Base-by-base conservation (phyloP, 92 coral and sea anemone genomes). In the Actinernus sp. region DNA sequence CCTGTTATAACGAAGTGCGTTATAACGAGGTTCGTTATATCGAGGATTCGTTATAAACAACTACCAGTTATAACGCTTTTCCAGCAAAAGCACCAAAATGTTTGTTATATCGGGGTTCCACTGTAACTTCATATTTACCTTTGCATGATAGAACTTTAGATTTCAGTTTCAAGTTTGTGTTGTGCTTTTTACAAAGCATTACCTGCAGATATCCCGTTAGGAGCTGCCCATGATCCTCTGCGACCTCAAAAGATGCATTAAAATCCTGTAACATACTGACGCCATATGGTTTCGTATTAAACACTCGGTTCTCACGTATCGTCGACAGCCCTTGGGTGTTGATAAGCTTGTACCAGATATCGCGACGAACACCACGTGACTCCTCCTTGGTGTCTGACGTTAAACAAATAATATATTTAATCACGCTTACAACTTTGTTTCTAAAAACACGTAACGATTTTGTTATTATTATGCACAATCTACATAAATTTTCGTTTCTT, bases 331-430 rank as follows among this genome's bases (percentile, higher is more conserved):
- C 86, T 39, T 79, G 80, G 3, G 79, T 60, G 19, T 79, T 79
- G 11, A 79, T 74, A 47, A 69, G 64, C 33, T 66, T 60, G 59
- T 79, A 79, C 86, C 86, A 79, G 9, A 79, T 58, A n/a, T 79
- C 73, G 10, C 73, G 55, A 27, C 70, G 73, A 25, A 36, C 73
- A 31, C 86, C 86, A 26, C 50, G 61, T 6, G 60, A 30, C 24
- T 49, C 54, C 4, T 46, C 41, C 8, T n/a, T 7, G 9, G 9
- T 37, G 43, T n/a, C 8, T 7, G n/a, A 8, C 8, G 43, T 37
- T 8, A n/a, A 37, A 37, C 43, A n/a, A 7, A 37, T n/a, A 37
- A n/a, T 37, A 7, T 7, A 37, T 7, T 37, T n/a, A n/a, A n/a
- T n/a, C n/a, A n/a, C n/a, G n/a, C n/a, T n/a, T n/a, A n/a, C n/a